Percentiles rank a stretch among this genome's conserved stretches.
phyloP scores from a whole-genome alignment of 2,797 vertebrate genomes.

The Danio aesculapii region DNA sequence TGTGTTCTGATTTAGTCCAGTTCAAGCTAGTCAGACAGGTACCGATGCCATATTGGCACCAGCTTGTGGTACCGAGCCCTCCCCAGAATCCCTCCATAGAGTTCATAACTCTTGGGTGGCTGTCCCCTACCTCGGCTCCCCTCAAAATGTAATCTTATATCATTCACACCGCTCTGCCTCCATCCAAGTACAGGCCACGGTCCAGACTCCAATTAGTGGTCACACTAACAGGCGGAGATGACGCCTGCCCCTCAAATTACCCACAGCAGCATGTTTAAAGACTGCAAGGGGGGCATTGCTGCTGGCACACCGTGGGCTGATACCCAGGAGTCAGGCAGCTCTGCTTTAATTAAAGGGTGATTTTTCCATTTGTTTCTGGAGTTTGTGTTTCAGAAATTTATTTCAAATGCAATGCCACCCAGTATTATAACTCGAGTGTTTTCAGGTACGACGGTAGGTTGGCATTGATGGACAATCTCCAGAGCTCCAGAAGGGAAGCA shows the following conservation, averaged over 20 bases:
- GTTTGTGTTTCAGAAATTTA: constrained; percentile 59
- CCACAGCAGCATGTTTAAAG: constrained; percentile 65
- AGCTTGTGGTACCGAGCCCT: not conserved
- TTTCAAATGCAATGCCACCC: constrained; percentile 56
- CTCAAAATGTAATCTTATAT: constrained; percentile 53
- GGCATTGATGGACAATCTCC: constrained; percentile 17
- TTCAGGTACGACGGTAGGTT: constrained; percentile 19
- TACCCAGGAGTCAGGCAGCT: constrained; percentile 56
- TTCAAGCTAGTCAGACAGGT: too few relatives aligned
- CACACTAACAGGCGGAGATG: constrained; percentile 64
- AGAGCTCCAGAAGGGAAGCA: constrained; percentile 19
- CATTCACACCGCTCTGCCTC: constrained; percentile 60
- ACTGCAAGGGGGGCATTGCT: constrained; percentile 54
- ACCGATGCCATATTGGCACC: too few relatives aligned
- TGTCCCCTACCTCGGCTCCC: constrained; percentile 48
- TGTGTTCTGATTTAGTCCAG: too few relatives aligned
- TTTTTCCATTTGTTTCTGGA: constrained; percentile 61
- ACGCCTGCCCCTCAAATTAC: constrained; percentile 64
- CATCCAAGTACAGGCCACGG: constrained; percentile 56
- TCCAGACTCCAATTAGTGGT: constrained; percentile 68
- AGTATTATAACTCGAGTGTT: constrained; percentile 52
- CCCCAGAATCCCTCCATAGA: constrained; percentile 32
- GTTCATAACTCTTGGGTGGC: constrained; percentile 54
- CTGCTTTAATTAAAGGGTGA: constrained; percentile 62
- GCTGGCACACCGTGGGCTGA: constrained; percentile 52